A percentile compares a stretch with the other conserved stretches of the same genome.
These are phyloP conservation scores for Centropus unirufus DNA, from an alignment of 2,113 vertebrate species.

Conservation along the genomic window DNA sequence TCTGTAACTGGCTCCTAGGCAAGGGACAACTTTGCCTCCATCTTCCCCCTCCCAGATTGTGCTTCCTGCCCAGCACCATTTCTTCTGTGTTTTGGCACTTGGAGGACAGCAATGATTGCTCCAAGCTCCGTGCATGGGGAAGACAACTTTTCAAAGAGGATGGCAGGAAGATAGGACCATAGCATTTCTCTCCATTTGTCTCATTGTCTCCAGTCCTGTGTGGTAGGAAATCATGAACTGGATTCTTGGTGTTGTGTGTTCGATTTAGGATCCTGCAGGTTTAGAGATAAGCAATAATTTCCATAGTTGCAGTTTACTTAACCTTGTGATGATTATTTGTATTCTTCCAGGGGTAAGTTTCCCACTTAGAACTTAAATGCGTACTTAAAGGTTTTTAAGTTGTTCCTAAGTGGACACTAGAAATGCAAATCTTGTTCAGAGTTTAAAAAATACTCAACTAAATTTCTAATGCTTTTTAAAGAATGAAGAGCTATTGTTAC, in stretches of 20 bases:
- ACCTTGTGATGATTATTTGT: background rate
- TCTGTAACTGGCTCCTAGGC: background rate
- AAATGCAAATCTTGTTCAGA: background rate
- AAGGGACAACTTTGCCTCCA: background rate
- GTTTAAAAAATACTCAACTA: background rate
- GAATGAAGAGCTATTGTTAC: background rate
- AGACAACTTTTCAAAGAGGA: background rate
- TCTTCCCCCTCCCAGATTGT: background rate
- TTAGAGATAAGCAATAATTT: background rate
- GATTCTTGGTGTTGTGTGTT: background rate
- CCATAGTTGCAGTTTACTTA: background rate
- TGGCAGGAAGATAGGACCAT: background rate
- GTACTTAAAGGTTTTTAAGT: background rate
- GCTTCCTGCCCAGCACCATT: constrained; percentile 1
- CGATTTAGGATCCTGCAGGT: background rate
- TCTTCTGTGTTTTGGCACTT: background rate
- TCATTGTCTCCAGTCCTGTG: background rate
- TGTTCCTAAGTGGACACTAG: background rate
- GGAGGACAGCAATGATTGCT: background rate
- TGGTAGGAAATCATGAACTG: background rate
- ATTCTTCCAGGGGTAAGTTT: background rate
- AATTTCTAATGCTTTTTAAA: background rate
- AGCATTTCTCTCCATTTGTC: background rate
- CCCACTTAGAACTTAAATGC: background rate
- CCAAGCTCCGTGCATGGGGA: background rate